Base-by-base conservation (phyloP, 1,140 invertebrate species). In the Microplitis demolitor region DNA sequence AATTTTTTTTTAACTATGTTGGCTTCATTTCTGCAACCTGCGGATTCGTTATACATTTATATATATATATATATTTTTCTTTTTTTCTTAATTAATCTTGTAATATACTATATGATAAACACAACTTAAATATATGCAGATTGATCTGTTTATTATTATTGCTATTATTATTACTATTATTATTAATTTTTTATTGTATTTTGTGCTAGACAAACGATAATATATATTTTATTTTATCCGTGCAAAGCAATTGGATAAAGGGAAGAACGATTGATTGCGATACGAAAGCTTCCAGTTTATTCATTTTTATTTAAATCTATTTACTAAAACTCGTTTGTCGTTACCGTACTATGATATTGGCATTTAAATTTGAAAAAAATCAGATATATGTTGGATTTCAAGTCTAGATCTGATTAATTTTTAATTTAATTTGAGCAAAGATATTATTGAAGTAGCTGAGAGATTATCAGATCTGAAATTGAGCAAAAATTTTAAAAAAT, bases 21-120 rank as follows among this genome's bases (percentile, higher is more conserved):
- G 51, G 24, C 33, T 51, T 54, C 9, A 11, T 4, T 54, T 66
- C 66, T 11, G 8, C 24, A 50, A 51, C 9, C 66, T 71, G 3
- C 33, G 51, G 11, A 76, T 39, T 68, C 75, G 77, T 70, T 69
- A 66, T 77, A 78, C 35, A 73, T 67, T 50, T 73, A 61, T 56
- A 11, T 61, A 66, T 39, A 73, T 70, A 69, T 75, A 4, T 71
- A 69, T 51, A 61, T 45, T 63, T 61, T 24, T 16, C n/a, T 53
- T 66, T 11, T 58, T 37, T 62, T 69, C 68, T 50, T 31, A 69
- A 60, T 61, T 56, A 69, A 66, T 66, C 78, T 60, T 79, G 72
- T 83, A 63, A 84, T 84, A 85, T 84, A 85, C 83, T 85, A 84
- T 86, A 86, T 85, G 76, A 82, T 83, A 86, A 86, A 86, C 82